Base-by-base conservation (phyloP, 2,797 vertebrate species). In the Centroberyx gerrardi region DNA sequence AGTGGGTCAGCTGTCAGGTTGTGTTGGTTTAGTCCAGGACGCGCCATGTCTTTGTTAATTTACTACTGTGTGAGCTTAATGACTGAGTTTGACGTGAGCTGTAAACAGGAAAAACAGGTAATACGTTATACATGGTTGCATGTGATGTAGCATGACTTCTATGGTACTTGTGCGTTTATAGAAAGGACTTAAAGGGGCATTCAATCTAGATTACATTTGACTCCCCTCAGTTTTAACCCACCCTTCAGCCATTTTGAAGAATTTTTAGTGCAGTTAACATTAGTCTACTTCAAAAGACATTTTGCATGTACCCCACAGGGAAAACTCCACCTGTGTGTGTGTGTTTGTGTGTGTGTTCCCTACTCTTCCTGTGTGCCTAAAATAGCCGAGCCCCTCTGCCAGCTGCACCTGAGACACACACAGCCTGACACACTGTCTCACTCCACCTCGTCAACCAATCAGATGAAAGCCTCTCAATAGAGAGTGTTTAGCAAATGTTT, bases 401-500 rank as follows among this genome's bases (percentile, higher is more conserved):
- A 80, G 83, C 82, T 87, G 83, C 82, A 78, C 87, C 85, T 83
- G 85, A 88, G 77, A 90, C 72, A 82, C 85, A 81, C 40, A 58
- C 54, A 40, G 46, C 40, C 76, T 54, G 68, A 55, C 72, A 80
- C 75, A 68, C 17, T 10, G 56, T 28, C 84, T 82, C 71, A n/a
- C 79, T 76, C 54, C 74, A 87, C 81, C 74, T 76, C 68, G 69
- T 77, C 78, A 74, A 70, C 90, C 86, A 88, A 90, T 87, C 68
- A 67, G 70, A 83, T 55, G 51, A 80, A 74, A 85, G 80, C 58
- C 7, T 74, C 53, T 83, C 62, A 87, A 85, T 62, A 70, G 62
- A 70, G 62, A 74, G 72, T 28, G 84, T 86, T 91, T 76, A 85
- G 64, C 65, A 85, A 87, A 91, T 80, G 81, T 88, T 90, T 86